phyloP scores from a whole-genome alignment of 2,888 invertebrate species.

The Rhorus exstirpatorius region DNA sequence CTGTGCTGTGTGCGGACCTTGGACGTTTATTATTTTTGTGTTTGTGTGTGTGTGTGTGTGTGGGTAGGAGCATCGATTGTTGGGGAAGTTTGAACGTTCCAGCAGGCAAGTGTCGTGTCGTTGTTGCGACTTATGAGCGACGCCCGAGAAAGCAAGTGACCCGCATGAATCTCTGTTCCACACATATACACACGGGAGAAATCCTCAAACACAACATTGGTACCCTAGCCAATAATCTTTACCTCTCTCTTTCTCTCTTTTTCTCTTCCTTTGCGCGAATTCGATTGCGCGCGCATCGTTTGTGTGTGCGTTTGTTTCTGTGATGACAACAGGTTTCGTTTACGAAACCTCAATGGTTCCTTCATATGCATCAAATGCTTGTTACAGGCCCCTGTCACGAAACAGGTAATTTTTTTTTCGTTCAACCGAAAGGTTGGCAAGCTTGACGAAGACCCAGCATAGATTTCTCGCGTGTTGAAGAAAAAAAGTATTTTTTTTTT shows the following conservation, averaged over 20 bases:
- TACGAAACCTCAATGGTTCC: constrained; percentile 77
- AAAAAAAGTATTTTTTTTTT: too few species aligned
- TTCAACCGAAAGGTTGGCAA: too few species aligned
- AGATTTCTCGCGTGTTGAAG: too few species aligned
- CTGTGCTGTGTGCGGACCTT: constrained; percentile 32
- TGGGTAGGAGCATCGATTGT: constrained; percentile 34
- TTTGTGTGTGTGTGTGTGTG: constrained; percentile 51
- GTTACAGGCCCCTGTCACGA: constrained; percentile 78
- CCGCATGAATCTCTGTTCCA: constrained; percentile 33
- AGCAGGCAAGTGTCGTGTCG: constrained; percentile 28
- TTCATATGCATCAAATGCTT: constrained; percentile 81
- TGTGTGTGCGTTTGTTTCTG: constrained; percentile 52
- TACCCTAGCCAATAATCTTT: constrained; percentile 5
- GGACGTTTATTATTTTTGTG: constrained; percentile 36
- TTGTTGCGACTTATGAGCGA: constrained; percentile 43
- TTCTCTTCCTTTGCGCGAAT: constrained; percentile 49
- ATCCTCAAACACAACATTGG: background rate
- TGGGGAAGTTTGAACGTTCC: constrained; percentile 38
- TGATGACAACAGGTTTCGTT: constrained; percentile 82
- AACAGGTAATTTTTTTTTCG: constrained; percentile 74
- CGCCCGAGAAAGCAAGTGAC: constrained; percentile 51
- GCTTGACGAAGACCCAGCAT: too few species aligned
- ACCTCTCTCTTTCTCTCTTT: background rate
- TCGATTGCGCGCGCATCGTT: constrained; percentile 58
- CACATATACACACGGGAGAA: background rate